These are phyloP conservation scores for Caenorhabditis brenneri DNA, from an alignment of 1,140 invertebrate genomes.

Conservation along the genomic window DNA sequence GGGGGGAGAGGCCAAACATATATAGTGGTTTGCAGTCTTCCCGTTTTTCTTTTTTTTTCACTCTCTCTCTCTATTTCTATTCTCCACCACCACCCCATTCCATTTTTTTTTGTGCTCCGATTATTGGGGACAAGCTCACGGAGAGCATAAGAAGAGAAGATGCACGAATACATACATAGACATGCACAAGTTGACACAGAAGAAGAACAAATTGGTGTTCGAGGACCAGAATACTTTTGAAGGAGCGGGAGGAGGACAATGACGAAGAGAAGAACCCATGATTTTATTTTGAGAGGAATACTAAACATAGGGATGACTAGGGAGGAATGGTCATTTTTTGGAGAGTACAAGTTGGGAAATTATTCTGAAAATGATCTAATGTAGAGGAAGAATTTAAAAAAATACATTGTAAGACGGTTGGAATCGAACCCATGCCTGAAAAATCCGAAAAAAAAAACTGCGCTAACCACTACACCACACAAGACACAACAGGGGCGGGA, in stretches of 20 bases:
- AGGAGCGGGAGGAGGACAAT: not conserved
- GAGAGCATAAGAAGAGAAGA: not conserved
- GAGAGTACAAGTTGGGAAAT: not conserved
- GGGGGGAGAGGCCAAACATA: not conserved
- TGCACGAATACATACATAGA: slow-evolving; percentile 1
- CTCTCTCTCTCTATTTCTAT: not conserved
- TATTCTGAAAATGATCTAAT: too few relatives aligned
- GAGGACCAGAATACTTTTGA: not conserved
- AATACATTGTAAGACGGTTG: too few relatives aligned
- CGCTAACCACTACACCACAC: too few relatives aligned
- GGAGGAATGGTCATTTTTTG: too few relatives aligned
- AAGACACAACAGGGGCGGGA: too few relatives aligned
- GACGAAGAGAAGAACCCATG: too few relatives aligned
- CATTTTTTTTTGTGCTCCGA: not conserved
- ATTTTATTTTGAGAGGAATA: too few relatives aligned
- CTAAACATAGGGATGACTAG: too few relatives aligned
- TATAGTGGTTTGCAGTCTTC: slow-evolving; percentile 16
- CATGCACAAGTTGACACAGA: not conserved
- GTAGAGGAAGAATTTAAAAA: too few relatives aligned
- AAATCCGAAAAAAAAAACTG: too few relatives aligned
- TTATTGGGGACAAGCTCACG: slow-evolving; percentile 13
- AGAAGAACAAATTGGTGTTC: not conserved
- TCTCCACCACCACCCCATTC: not conserved
- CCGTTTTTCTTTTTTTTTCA: not conserved
- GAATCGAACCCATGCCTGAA: too few relatives aligned